A percentile compares a stretch with the other conserved stretches of the same genome.
Evolutionary conservation across 2,888 invertebrate species (phyloP).

Genomic region (Hypercompe scribonia): DNA sequence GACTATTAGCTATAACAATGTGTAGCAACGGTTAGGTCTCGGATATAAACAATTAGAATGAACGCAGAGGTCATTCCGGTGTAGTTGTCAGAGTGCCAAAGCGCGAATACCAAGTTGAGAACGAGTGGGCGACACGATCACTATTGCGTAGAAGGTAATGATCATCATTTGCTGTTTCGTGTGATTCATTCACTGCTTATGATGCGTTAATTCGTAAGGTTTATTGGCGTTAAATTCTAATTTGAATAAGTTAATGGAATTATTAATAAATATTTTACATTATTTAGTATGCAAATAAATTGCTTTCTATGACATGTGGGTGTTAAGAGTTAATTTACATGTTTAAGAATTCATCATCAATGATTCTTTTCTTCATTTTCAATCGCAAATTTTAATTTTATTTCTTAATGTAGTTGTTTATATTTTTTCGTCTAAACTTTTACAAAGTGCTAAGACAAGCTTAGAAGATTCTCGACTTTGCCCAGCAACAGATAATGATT

Average conservation of each 20-base stretch:
- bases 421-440: neutral
- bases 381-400: neutral
- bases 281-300: neutral
- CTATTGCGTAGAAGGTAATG: constrained; percentile 17
- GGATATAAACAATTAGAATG: constrained; percentile 65
- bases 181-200: constrained; percentile 13
- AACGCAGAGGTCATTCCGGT: constrained; percentile 56
- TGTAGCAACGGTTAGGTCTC: constrained; percentile 29
- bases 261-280: neutral
- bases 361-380: neutral
- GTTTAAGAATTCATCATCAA: neutral
- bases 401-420: neutral
- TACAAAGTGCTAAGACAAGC: neutral
- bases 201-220: constrained; percentile 7
- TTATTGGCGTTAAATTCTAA: constrained; percentile 8
- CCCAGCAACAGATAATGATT: no score
- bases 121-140: constrained; percentile 16
- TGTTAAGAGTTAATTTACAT: neutral
- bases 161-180: constrained; percentile 5
- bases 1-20: neutral
- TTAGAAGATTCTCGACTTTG: neutral
- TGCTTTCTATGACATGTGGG: neutral
- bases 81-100: constrained; percentile 63
- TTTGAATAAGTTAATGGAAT: neutral
- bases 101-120: constrained; percentile 13